Evolutionary conservation across 2,888 invertebrate species (phyloP).

Genomic region (Cinara cedri): DNA sequence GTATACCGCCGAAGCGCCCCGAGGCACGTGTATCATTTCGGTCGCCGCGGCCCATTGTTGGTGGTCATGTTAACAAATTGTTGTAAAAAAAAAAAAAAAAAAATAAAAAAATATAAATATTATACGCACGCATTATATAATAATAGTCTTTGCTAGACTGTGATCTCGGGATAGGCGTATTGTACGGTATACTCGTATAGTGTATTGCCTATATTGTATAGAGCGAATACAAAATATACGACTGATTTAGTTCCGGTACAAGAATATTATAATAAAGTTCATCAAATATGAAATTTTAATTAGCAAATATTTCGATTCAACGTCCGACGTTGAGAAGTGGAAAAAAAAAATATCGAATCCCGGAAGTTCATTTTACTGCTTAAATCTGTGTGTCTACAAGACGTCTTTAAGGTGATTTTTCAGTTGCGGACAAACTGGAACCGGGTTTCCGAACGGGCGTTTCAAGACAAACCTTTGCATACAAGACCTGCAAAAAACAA

Average conservation of each 20-base stretch:
- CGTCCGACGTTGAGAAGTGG: too few species aligned
- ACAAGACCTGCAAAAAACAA: too few species aligned
- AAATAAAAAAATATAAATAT: background rate
- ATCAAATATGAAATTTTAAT: background rate
- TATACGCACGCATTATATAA: background rate
- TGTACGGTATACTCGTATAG: too few species aligned
- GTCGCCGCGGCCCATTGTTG: conserved; percentile 41
- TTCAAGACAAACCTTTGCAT: background rate
- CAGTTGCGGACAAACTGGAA: too few species aligned
- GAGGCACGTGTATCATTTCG: conserved; percentile 47
- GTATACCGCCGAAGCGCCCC: conserved; percentile 4
- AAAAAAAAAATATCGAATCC: too few species aligned
- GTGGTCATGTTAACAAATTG: conserved; percentile 54
- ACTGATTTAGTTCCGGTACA: conserved; percentile 17
- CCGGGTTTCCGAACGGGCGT: too few species aligned
- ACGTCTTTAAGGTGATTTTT: too few species aligned
- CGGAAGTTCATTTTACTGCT: too few species aligned
- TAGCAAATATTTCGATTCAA: background rate
- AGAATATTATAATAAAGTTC: background rate
- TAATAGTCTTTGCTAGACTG: conserved; percentile 16
- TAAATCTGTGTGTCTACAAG: too few species aligned
- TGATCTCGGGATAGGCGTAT: too few species aligned
- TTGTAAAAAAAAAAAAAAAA: conserved; percentile 7
- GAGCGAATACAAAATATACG: too few species aligned
- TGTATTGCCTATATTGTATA: too few species aligned